Conservation (phyloP, 2,113 vertebrate species). For the Numenius arquata region DNA sequence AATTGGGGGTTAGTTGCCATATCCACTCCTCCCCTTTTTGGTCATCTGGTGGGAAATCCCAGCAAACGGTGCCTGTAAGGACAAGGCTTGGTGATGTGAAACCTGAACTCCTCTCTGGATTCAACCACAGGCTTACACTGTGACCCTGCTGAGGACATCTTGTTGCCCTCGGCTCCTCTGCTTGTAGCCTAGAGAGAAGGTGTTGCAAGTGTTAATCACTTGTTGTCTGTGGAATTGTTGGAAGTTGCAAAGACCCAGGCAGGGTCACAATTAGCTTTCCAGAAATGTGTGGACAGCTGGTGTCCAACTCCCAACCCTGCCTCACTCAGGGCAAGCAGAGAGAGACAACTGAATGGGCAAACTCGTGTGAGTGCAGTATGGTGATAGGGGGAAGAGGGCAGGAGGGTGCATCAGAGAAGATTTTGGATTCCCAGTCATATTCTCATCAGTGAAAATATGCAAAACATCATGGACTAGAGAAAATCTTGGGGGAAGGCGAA, state of each 20-base stretch:
- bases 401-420: neutral
- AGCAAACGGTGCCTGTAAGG: neutral
- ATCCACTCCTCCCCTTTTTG: neutral
- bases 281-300: neutral
- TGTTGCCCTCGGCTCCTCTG: neutral
- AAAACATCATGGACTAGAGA: neutral
- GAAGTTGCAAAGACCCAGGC: accelerated
- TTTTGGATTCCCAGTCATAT: neutral
- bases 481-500: neutral
- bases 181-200: neutral
- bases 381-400: neutral
- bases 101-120: neutral
- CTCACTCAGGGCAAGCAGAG: neutral
- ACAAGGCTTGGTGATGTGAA: neutral
- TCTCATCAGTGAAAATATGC: neutral
- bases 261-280: neutral
- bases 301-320: neutral
- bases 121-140: neutral
- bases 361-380: accelerated
- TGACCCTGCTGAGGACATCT: neutral
- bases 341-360: neutral
- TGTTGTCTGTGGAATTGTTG: neutral
- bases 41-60: neutral
- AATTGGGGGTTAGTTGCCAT: neutral
- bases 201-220: neutral